Evolutionary conservation across 2,888 invertebrate genomes (phyloP), one percentile per base, ranked within the genome.

Genomic region (Lasioglossum oenotherae): DNA sequence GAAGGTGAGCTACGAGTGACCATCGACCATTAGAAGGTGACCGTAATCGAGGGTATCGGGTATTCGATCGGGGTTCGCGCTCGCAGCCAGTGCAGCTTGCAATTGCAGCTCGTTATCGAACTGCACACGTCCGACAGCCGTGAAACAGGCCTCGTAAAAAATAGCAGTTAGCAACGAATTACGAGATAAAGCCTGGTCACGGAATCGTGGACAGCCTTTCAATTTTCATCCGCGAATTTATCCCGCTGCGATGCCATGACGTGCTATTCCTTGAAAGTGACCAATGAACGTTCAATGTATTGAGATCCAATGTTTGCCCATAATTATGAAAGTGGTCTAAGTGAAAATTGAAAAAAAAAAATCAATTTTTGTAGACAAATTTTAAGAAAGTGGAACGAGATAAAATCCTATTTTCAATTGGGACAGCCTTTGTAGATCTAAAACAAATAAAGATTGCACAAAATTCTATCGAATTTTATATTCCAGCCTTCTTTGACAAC

Each of bases 71-170:
- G 72, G 69, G 74, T 69, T 44, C 72, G 14, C 14, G 44, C 57
- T 57, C 35, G 74, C 44, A 46, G 74, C 76, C 71, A 80, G 80
- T 80, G 80, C 75, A 60, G 71, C 53, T 80, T 41, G 74, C 79
- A 64, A 82, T 82, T 82, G 80, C 74, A 2, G 74, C 80, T 82
- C 82, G 69, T 83, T 80, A 83, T 80, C 80, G 80, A 72, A 27
- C 74, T 41, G 80, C 80, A 60, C 74, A 60, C 31, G 74, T 46
- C 60, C 75, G 80, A 80, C 53, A 72, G 53, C 75, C 60, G 80
- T 64, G 82, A 72, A 83, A 64, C 46, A 46, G 57, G 71, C 27
- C 57, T 75, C 69, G 1, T 79, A 80, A 83, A 75, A 83, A 80
- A 83, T 71, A 57, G 23, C 74, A 46, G 74, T 80, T 80, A 75